phyloP scores from a whole-genome alignment of 35 echinoderm and acorn worm genomes.

The Ptychodera flava region DNA sequence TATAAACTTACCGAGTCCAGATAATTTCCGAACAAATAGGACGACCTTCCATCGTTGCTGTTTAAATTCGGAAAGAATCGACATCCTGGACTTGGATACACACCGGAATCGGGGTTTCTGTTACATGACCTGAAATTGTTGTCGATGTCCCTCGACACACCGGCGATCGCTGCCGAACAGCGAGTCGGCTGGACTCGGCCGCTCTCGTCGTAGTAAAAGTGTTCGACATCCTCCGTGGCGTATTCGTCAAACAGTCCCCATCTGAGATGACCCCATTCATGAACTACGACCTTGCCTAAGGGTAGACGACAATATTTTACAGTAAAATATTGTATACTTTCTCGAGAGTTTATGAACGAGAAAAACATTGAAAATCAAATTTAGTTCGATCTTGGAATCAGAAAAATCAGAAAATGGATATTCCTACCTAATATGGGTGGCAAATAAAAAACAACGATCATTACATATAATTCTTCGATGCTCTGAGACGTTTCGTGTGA shows the following conservation, averaged over 20 bases:
- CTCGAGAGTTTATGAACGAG: too few species aligned
- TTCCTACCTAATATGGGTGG: too few species aligned
- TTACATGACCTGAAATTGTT: not conserved
- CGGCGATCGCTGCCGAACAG: not conserved
- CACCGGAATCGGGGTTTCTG: not conserved
- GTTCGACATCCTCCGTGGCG: not conserved
- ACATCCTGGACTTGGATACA: not conserved
- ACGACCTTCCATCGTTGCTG: not conserved
- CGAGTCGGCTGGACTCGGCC: not conserved
- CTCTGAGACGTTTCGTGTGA: too few species aligned
- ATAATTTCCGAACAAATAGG: constrained; percentile 1
- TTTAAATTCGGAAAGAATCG: not conserved
- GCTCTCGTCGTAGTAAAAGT: not conserved
- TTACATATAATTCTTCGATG: too few species aligned
- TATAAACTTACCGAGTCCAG: not conserved
- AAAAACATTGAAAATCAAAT: too few species aligned
- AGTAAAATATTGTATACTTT: not conserved
- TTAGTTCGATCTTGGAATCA: too few species aligned
- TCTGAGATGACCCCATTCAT: constrained; percentile 15
- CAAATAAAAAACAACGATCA: too few species aligned
- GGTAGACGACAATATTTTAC: not conserved
- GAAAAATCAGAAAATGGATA: too few species aligned
- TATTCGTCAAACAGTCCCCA: constrained; percentile 15
- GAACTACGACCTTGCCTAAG: constrained; percentile 6
- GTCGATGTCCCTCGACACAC: not conserved